Base-by-base conservation (phyloP, 1,140 invertebrate genomes). In the Druon quercuslanigerum region DNA sequence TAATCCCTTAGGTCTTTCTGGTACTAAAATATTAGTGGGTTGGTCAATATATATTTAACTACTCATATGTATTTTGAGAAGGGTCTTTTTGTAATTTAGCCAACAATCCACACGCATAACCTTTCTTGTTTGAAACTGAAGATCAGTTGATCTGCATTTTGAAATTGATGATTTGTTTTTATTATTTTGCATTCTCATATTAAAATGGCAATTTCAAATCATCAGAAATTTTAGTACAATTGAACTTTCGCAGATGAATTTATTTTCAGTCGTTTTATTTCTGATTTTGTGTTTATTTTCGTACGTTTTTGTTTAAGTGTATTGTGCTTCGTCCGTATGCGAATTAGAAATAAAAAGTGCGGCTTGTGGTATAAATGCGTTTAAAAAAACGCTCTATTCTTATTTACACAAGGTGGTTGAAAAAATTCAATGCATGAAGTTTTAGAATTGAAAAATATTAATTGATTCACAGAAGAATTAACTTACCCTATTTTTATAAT, bases 281-380 rank as follows among this genome's bases (percentile, higher is more conserved):
- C 54, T 20, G 40, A 66, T 66, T 40, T 66, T 66, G 60, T 66
- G 60, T 66, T 46, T 60, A 33, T 60, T 66, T 33, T 66, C 60
- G 25, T 40, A 33, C 20, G 8, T 46, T 46, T 11, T 66, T 66
- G 20, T 20, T 12, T 66, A 66, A 40, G 60, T 66, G 60, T 66
- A 66, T 66, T 66, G 60, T 66, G 25, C 60, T 66, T 66, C 60
- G 60, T 66, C 40, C 40, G 8, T 54, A 17, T 66, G 25, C 60
- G 25, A 66, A 46, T 40, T 66, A 66, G 20, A 66, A 16, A 19
- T 56, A 56, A 9, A n/a, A 66, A 66, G n/a, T 66, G 60, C 60
- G 60, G 33, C 60, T 66, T 66, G n/a, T 66, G 60, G 40, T 40
- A 16, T 60, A 33, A 60, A 66, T 66, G 60, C 33, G 60, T 66